Base-by-base conservation (phyloP, 2,797 vertebrate genomes). In the Gymnoscopelus microlampas region DNA sequence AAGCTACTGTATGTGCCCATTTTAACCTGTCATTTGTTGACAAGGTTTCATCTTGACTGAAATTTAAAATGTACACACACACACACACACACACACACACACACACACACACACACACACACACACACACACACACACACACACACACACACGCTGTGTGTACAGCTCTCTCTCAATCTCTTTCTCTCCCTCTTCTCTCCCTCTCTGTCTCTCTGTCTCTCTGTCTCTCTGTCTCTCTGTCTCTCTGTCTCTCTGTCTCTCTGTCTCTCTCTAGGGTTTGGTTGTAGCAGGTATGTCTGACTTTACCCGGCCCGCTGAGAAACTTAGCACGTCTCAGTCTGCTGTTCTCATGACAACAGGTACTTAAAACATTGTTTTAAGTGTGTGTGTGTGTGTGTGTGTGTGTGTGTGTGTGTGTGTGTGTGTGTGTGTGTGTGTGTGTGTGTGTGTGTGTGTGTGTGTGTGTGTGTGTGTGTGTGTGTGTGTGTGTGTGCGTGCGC, bases 251-350 rank as follows among this genome's bases (percentile, higher is more conserved):
- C 50, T 10, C 24, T 67, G 14, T 56, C 8, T 57, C 23, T 44
- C 26, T 15, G 39, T 44, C 39, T 44, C 39, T 26, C 44, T 60
- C 2, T 81, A 96, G 96, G 94, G 95, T 6, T 86, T 96, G 87
- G 95, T 96, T 29, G 56, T 87, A 63, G 95, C 95, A 69, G 96
- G 96, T 13, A 80, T 96, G 85, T 95, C 95, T 76, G 96, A 96
- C 66, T 93, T 96, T 94, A 92, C 94, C 32, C 94, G 96, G 61
- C 95, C 96, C 67, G 93, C 95, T 66, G 95, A 96, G 49, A 96
- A 96, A 82, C 94, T 96, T 62, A 96, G 96, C 78, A 74, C 93
- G 12, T 94, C 93, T 47, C 96, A 96, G 19, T 96, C 96, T 54
- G 91, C 89, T 59, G 96, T 96, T 11, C 85, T 96, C 44, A 96